These are phyloP conservation scores for Rhea pennata DNA, from an alignment of 2,113 vertebrate genomes.

Conservation along the genomic window DNA sequence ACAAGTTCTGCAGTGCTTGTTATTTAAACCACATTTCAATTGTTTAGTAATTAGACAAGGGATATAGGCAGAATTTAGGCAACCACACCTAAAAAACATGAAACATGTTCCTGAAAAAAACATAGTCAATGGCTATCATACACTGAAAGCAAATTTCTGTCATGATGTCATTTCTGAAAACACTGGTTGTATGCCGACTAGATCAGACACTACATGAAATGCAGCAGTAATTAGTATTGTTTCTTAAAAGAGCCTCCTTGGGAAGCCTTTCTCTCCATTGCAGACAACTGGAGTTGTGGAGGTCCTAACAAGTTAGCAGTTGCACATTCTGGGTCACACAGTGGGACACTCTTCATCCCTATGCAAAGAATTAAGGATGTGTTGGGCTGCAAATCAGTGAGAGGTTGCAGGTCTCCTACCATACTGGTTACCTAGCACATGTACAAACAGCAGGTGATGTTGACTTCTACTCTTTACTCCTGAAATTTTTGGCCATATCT, in stretches of 20 bases:
- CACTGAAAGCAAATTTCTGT: background rate
- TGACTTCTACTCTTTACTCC: background rate
- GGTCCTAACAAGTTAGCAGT: background rate
- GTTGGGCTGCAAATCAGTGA: background rate
- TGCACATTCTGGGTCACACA: background rate
- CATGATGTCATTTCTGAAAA: background rate
- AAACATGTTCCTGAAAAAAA: background rate
- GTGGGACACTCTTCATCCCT: background rate
- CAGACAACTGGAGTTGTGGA: background rate
- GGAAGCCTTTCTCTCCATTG: background rate
- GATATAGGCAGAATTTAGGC: background rate
- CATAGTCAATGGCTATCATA: background rate
- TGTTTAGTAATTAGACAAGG: background rate
- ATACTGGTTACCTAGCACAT: background rate
- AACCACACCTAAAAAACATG: background rate
- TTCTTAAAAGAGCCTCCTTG: background rate
- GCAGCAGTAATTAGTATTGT: background rate
- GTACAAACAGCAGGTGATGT: background rate
- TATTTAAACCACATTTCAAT: background rate
- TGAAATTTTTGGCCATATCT: background rate
- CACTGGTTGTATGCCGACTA: background rate
- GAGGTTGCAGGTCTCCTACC: background rate
- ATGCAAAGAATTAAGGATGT: background rate
- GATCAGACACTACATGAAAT: background rate
- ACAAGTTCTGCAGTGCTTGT: background rate